Conservation (phyloP, 2,113 vertebrate genomes). For the Eudyptes chrysolophus region DNA sequence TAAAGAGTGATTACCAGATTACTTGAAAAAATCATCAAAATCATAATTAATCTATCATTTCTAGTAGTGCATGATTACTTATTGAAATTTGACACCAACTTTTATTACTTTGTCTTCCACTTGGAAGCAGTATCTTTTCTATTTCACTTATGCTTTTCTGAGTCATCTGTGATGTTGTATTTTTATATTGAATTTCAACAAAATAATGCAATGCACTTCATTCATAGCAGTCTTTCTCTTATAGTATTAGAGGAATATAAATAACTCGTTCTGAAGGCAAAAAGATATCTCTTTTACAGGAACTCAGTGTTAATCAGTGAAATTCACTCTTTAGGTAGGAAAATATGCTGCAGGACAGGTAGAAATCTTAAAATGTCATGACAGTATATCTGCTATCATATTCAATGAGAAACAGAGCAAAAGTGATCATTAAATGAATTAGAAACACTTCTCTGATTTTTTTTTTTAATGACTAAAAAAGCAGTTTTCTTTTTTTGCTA, state of each 20-base stretch:
- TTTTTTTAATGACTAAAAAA: background rate
- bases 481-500: rapidly evolving
- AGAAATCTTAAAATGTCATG: background rate
- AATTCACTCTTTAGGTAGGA: background rate
- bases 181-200: background rate
- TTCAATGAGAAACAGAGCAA: background rate
- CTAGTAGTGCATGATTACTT: background rate
- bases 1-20: background rate
- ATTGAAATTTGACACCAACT: background rate
- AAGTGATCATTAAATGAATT: background rate
- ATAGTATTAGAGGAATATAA: background rate
- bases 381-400: background rate
- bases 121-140: background rate
- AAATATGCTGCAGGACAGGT: background rate
- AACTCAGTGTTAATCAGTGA: background rate
- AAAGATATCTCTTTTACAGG: background rate
- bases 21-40: background rate
- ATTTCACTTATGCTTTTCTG: background rate
- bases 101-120: background rate
- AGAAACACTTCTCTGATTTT: background rate
- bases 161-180: background rate
- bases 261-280: background rate
- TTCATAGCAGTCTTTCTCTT: background rate
- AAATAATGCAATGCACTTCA: background rate
- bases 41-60: background rate